Evolutionary conservation across 2,113 vertebrate genomes (phyloP), one percentile per base, ranked within the genome.

Genomic region (Himantopus leucocephalus): DNA sequence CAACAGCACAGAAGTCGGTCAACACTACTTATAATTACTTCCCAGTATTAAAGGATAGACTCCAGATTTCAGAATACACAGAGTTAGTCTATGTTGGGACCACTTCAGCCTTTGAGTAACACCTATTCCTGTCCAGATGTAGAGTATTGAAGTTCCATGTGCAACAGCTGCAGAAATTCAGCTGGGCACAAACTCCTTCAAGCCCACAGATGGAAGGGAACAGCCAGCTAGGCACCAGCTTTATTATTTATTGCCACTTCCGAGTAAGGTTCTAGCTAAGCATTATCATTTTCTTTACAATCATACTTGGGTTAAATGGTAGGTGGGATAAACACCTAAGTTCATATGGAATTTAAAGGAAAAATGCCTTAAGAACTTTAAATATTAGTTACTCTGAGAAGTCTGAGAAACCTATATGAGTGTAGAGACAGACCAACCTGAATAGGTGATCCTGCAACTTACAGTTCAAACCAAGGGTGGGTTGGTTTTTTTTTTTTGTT

Each of bases 351-450:
- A 87, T n/a, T 37, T 73, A 85, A 70, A 76, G 24, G 19, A 55
- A 92, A 86, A 78, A 70, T 2, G 0, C 19, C 8, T 5, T 45
- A 64, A 55, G 24, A 67, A 63, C 30, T 60, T 76, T 6, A 59
- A 64, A 37, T 74, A 78, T 29, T 23, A 58, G 6, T 76, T 79
- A 52, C 8, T 60, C 55, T 39, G 23, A 88, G 34, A 63, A 83
- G 37, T 37, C 67, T 10, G 48, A 79, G 32, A 75, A 88, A 67
- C 2, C 2, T 30, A 1, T 30, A 1, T 0, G 0, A 80, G 59
- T 8, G 9, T 1, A 45, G 10, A 72, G n/a, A 50, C 18, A 82
- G 43, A 88, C 1, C 35, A 70, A 53, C 3, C 5, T 24, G n/a
- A 88, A 63, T 17, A 71, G 24, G 30, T 67, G 41, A 78, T n/a